phyloP scores from a whole-genome alignment of 2,797 vertebrate genomes.

The Coranthus polyacanthus region DNA sequence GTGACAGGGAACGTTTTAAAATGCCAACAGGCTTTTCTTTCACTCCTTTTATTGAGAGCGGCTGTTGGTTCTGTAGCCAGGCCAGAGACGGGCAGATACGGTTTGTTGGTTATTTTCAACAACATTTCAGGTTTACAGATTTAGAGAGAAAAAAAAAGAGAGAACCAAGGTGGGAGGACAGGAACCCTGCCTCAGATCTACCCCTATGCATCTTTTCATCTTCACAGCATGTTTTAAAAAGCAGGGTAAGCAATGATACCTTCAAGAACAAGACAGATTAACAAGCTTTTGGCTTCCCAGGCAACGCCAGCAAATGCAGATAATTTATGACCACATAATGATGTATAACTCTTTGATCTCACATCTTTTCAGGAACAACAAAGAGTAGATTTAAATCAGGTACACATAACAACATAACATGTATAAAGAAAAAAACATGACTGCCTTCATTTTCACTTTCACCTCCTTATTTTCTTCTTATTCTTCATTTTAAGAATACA shows the following conservation, averaged over 20 bases:
- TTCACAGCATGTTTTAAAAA: not conserved
- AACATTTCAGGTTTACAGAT: not conserved
- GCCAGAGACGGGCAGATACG: conserved; percentile 16
- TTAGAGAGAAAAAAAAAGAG: not conserved
- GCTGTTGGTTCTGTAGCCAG: conserved; percentile 1
- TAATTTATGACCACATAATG: not conserved
- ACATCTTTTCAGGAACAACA: no score
- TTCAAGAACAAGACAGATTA: conserved; percentile 1
- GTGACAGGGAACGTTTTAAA: conserved; percentile 57
- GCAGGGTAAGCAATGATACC: not conserved
- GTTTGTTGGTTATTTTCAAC: conserved; percentile 44
- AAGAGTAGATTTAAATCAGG: not conserved
- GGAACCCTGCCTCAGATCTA: not conserved
- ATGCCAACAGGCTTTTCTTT: conserved; percentile 47
- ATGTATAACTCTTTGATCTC: not conserved
- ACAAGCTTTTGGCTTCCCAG: not conserved
- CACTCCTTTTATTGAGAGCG: conserved; percentile 1
- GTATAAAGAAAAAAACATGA: no score
- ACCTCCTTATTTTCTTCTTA: no score
- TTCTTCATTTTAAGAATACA: not conserved
- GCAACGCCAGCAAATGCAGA: not conserved
- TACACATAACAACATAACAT: no score
- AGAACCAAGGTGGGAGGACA: not conserved
- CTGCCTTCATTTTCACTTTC: no score
- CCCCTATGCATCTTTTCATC: not conserved